Conservation (phyloP, 2,113 vertebrate genomes). For the Erythrocercus mccallii region DNA sequence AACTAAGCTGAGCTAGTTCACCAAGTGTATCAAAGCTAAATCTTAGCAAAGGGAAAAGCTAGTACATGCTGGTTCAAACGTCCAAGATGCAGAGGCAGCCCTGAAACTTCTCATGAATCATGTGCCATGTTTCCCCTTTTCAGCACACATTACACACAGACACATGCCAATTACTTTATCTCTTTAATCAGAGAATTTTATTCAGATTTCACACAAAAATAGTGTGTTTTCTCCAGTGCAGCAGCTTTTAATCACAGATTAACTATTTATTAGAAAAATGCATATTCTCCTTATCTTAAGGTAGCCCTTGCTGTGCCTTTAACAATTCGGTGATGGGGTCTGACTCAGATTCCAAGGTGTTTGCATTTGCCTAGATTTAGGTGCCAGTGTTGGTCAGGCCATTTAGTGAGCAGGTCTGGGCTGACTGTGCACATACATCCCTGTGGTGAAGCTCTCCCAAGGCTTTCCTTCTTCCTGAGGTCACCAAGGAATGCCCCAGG, state of each 20-base stretch:
- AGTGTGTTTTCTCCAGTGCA: background rate
- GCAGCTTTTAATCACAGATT: background rate
- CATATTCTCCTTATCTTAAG: background rate
- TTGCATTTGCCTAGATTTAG: background rate
- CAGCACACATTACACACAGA: background rate
- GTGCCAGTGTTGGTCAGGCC: background rate
- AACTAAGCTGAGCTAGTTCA: background rate
- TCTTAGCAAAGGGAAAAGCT: background rate
- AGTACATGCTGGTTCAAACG: background rate
- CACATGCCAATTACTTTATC: background rate
- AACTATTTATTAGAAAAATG: background rate
- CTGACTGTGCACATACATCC: background rate
- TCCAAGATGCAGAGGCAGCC: background rate
- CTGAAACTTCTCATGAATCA: background rate
- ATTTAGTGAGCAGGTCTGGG: too few species aligned
- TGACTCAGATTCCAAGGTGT: background rate
- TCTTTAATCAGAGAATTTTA: slow-evolving; percentile 21
- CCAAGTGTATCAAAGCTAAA: background rate
- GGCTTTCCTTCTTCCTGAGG: background rate
- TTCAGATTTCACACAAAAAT: background rate
- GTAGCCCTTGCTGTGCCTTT: background rate
- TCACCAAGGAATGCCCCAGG: background rate
- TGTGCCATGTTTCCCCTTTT: background rate
- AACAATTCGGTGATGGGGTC: background rate
- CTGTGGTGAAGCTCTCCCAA: background rate